These are phyloP conservation scores for Lytechinus pictus DNA, from an alignment of 35 echinoderm and acorn worm species.

Conservation along the genomic window DNA sequence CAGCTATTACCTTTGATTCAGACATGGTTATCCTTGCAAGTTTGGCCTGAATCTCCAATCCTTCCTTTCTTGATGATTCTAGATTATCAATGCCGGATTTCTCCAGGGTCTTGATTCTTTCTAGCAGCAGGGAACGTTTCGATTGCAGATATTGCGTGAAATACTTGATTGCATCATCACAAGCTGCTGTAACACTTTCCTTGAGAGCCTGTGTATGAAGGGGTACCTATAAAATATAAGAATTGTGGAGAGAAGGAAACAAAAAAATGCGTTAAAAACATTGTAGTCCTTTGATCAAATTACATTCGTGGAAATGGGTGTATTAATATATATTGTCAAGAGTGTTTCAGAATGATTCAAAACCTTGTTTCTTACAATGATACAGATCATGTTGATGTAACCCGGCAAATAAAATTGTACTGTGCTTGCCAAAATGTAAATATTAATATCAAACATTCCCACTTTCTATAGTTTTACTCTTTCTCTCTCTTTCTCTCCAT, in stretches of 20 bases:
- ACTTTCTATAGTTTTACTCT: too few species aligned
- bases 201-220: neutral
- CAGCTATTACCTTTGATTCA: neutral
- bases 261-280: neutral
- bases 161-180: neutral
- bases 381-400: too few species aligned
- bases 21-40: neutral
- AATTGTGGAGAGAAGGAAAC: neutral
- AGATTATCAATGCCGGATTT: conserved; percentile 10
- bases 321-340: neutral
- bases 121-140: neutral
- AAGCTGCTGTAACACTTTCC: neutral
- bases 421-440: too few species aligned
- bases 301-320: too few species aligned
- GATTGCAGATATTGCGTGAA: neutral
- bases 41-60: neutral
- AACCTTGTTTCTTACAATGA: too few species aligned
- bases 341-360: too few species aligned
- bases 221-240: neutral
- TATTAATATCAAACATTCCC: too few species aligned
- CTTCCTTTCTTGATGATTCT: neutral
- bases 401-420: too few species aligned
- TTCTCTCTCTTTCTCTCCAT: too few species aligned
- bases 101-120: neutral
- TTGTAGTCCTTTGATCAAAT: neutral